Evolutionary conservation across 2,888 invertebrate genomes (phyloP).

Genomic region (Petrophora chlorosata): DNA sequence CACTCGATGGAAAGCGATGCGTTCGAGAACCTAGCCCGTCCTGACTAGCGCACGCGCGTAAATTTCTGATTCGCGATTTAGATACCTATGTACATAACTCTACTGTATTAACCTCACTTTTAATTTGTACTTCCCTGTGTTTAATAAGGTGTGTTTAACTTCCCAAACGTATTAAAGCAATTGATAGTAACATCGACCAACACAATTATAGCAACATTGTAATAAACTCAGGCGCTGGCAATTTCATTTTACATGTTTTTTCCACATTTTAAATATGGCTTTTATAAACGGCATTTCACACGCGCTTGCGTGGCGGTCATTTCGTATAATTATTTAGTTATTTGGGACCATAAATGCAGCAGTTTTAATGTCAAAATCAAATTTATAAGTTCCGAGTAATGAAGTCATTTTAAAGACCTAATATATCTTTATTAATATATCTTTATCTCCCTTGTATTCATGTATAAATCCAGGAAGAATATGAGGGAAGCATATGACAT

Average conservation of each 20-base stretch:
- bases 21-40: no score
- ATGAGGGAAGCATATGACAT: no score
- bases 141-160: neutral
- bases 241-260: constrained; percentile 9
- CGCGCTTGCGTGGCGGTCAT: neutral
- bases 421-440: no score
- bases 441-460: no score
- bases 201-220: constrained; percentile 16
- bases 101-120: no score
- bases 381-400: no score
- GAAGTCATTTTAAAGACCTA: neutral
- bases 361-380: neutral
- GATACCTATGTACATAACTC: no score
- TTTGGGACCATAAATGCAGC: neutral
- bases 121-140: no score
- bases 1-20: no score
- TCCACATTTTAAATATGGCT: neutral
- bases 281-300: neutral
- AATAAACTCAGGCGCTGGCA: neutral
- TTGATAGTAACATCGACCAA: neutral
- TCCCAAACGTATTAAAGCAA: neutral
- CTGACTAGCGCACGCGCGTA: no score
- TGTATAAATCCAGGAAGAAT: no score
- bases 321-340: constrained; percentile 3
- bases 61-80: no score